Conservation (phyloP, 2,888 invertebrate species). For the Augochlorella aurata region DNA sequence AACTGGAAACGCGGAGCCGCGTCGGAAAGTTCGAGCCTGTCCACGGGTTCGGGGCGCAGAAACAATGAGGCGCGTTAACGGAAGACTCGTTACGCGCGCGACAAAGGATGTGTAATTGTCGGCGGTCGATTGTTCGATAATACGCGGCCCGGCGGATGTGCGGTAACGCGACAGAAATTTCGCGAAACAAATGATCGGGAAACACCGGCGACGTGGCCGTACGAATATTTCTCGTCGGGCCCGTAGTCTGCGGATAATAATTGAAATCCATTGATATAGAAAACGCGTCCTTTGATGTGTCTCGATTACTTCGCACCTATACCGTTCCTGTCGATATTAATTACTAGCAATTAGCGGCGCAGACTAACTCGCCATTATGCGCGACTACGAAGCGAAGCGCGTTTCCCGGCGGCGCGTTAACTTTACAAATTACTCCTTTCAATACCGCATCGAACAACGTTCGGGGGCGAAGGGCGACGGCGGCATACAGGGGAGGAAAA, state of each 20-base stretch:
- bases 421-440: slow-evolving; percentile 23
- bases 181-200: neutral
- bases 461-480: neutral
- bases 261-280: slow-evolving; percentile 8
- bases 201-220: neutral
- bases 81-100: neutral
- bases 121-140: neutral
- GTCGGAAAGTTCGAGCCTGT: neutral
- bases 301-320: slow-evolving; percentile 13
- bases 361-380: slow-evolving; percentile 12
- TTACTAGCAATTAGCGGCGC: slow-evolving; percentile 26
- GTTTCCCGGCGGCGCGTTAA: slow-evolving; percentile 6
- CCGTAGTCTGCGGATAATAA: slow-evolving; percentile 8
- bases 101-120: neutral
- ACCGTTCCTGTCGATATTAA: slow-evolving; percentile 21
- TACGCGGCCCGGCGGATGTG: neutral
- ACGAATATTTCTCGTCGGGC: neutral
- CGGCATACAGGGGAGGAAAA: slow-evolving; percentile 16
- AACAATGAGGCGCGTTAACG: neutral
- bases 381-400: neutral
- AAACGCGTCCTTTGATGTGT: slow-evolving; percentile 16
- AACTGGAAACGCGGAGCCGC: neutral
- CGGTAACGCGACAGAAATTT: neutral
- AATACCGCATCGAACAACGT: slow-evolving; percentile 28
- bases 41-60: neutral